Base-by-base conservation (phyloP, 2,797 vertebrate species). In the Petrocephalus schoutedeni region DNA sequence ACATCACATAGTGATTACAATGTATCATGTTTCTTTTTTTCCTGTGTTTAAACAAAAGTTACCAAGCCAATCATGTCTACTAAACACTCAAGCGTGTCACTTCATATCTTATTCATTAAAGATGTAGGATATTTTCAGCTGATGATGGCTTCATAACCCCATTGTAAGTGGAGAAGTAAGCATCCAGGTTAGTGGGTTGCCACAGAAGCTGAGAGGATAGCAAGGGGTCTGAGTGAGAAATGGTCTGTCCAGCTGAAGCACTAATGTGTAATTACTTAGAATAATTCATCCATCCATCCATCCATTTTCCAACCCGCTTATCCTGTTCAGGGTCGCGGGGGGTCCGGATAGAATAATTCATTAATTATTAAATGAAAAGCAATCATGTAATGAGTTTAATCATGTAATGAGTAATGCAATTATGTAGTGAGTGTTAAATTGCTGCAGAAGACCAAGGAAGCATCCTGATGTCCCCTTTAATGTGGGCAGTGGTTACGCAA, bases 191-290 rank as follows among this genome's bases (percentile, higher is more conserved):
- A 96, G 93, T 95, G 94, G 94, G 94, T n/a, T 93, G 88, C 92
- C 85, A 53, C 86, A 87, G 87, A 93, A 89, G 90, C 51, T 51
- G 61, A 91, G 61, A 91, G 86, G 91, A 91, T 89, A 90, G 21
- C 77, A 87, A 28, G 89, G 90, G 95, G 94, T 95, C 95, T 95
- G 95, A 95, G 92, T 94, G 94, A 96, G 94, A 94, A 95, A 95
- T 93, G 74, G 41, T 57, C 87, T 58, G 36, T 57, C 51, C 87
- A n/a, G 54, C 2, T 54, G 53, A 86, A 57, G 53, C 2, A 8
- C 87, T 86, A 59, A 53, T 23, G 53, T 57, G 10, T 3, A 85
- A 9, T 28, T 85, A 16, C 54, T 41, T 19, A 41, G 36, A 41
- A 41, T 41, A 32, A 74, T 41, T 7, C 10, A 74, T 41, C n/a